Evolutionary conservation across 2,797 vertebrate genomes (phyloP).

Genomic region (Phoxinus dragarum): DNA sequence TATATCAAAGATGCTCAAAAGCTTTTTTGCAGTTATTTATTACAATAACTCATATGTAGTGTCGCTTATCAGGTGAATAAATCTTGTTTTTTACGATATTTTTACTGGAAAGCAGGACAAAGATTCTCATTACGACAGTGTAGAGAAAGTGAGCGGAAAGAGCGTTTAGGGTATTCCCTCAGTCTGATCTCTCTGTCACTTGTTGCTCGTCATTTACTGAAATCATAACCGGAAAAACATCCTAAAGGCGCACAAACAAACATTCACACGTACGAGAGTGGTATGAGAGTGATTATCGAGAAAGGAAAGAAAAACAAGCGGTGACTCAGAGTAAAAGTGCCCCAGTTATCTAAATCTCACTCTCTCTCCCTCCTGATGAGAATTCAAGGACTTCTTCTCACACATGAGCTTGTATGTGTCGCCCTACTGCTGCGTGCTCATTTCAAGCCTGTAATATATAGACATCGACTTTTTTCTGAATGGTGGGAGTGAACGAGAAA

Average conservation of each 20-base stretch:
- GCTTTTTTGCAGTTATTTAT: neutral
- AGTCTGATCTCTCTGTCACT: constrained; percentile 51
- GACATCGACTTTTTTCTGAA: constrained; percentile 4
- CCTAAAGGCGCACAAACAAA: constrained; percentile 44
- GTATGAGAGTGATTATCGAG: constrained; percentile 41
- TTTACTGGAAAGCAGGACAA: constrained; percentile 36
- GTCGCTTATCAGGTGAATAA: neutral
- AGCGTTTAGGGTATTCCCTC: constrained; percentile 52
- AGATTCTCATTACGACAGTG: neutral
- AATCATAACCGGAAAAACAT: constrained; percentile 55
- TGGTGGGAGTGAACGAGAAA: neutral
- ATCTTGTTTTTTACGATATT: neutral
- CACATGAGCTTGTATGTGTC: constrained; percentile 3
- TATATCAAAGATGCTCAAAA: neutral
- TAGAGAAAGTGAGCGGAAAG: constrained; percentile 30
- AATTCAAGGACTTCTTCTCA: constrained; percentile 21
- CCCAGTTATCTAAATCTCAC: constrained; percentile 50
- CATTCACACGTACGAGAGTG: constrained; percentile 12
- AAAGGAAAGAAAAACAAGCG: constrained; percentile 51
- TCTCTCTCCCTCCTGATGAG: constrained; percentile 30
- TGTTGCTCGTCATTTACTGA: constrained; percentile 61
- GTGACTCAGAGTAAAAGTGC: constrained; percentile 60
- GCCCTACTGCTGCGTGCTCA: neutral
- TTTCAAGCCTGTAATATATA: constrained; percentile 19
- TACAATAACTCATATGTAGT: too few species aligned